Evolutionary conservation across 2,797 vertebrate genomes (phyloP).

Genomic region (Muscicapa striata): DNA sequence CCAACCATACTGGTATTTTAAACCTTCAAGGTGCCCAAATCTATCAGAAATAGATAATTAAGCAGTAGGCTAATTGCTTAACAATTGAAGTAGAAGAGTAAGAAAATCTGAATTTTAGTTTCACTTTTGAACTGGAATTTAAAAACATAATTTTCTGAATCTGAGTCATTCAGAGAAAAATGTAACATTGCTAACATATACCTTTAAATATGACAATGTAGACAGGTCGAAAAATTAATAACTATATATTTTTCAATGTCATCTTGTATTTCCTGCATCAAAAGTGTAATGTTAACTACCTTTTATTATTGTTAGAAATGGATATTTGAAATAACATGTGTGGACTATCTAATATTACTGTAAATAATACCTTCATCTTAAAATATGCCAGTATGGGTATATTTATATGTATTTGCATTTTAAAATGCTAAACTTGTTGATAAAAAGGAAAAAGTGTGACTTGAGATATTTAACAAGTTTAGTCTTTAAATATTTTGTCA

Average conservation of each 20-base stretch:
- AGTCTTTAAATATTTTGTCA: neutral
- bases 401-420: neutral
- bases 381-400: neutral
- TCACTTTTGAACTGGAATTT: neutral
- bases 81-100: neutral
- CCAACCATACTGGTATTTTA: neutral
- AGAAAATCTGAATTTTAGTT: neutral
- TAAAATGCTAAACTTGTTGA: neutral
- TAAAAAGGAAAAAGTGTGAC: neutral
- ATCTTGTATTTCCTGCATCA: neutral
- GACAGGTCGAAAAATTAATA: neutral
- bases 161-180: neutral
- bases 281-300: neutral
- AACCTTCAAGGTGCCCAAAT: neutral
- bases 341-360: neutral
- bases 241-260: neutral
- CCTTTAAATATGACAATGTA: neutral
- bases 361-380: neutral
- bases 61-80: neutral
- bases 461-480: neutral
- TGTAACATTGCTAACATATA: neutral
- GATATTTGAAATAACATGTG: neutral
- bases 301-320: neutral
- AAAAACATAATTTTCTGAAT: neutral
- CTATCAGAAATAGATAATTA: neutral